Conservation (phyloP, 1,140 invertebrate species). For the Drosophila mojavensis region DNA sequence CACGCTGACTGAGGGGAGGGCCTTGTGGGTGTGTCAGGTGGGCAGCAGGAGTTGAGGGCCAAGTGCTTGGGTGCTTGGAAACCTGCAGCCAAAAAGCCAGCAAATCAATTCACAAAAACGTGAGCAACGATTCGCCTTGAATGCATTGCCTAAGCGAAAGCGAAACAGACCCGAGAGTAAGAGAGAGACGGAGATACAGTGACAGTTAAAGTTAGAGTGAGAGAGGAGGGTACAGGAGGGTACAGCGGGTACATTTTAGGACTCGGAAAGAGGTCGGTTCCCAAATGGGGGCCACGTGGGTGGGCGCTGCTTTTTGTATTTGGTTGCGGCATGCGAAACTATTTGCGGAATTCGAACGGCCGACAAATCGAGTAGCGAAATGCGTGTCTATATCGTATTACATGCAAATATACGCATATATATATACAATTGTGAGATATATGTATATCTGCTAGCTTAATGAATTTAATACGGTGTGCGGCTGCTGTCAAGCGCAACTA, state of each 20-base stretch:
- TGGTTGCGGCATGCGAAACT: constrained; percentile 47
- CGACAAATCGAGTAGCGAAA: constrained; percentile 53
- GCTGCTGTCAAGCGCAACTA: constrained; percentile 21
- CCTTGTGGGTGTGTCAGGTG: neutral
- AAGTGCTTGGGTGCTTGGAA: neutral
- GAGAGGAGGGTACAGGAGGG: no score
- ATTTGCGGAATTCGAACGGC: constrained; percentile 69
- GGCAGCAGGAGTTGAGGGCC: neutral
- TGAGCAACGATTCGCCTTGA: constrained; percentile 48
- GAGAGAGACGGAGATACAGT: neutral
- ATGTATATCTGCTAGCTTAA: neutral
- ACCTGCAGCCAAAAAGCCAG: constrained; percentile 43
- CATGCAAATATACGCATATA: constrained; percentile 50
- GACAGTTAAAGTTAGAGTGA: neutral
- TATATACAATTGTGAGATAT: no score
- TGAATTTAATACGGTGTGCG: constrained; percentile 12
- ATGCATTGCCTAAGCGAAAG: constrained; percentile 58
- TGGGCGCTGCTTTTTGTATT: neutral
- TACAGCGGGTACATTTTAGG: no score
- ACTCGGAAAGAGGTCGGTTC: no score
- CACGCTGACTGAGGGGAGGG: neutral
- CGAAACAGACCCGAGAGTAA: constrained; percentile 11
- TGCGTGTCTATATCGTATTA: constrained; percentile 72
- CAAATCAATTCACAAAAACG: constrained; percentile 73
- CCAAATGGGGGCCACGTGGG: neutral